Evolutionary conservation across 2,113 vertebrate species (phyloP).

Genomic region (Cinclus cinclus): DNA sequence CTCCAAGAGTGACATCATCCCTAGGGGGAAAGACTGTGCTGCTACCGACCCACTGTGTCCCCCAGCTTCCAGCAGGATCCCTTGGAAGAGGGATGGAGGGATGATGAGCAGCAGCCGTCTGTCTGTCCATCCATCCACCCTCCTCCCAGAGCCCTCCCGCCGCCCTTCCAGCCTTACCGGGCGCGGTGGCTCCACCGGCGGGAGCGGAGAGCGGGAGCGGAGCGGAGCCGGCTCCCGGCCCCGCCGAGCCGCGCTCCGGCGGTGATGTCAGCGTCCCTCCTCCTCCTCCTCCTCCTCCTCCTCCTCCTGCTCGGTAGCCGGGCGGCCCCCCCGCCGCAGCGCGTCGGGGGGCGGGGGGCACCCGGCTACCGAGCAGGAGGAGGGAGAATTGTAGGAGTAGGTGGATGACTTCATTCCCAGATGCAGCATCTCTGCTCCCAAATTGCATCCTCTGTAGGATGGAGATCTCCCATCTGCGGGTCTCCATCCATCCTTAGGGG

Average conservation of each 20-base stretch:
- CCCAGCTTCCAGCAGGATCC: not conserved
- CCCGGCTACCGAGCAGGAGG: not conserved
- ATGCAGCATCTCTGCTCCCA: conserved; percentile 36
- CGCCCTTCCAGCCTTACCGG: conserved; percentile 32
- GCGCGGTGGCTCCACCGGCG: not conserved
- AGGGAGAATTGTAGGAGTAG: conserved; percentile 4
- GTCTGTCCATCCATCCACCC: not conserved
- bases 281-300: not conserved
- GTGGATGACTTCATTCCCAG: conserved; percentile 53
- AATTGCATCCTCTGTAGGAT: not conserved
- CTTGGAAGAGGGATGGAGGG: not conserved
- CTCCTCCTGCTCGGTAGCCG: not conserved
- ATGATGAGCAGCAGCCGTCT: not conserved
- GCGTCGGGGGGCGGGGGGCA: not conserved
- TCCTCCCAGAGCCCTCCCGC: not conserved
- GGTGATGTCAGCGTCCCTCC: conserved; percentile 48
- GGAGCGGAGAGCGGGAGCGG: conserved; percentile 12
- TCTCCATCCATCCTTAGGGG: not conserved
- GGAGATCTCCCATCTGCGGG: not conserved
- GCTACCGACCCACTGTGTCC: not conserved
- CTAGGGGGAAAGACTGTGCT: not conserved
- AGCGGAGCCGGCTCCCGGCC: conserved; percentile 8
- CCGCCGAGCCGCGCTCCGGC: conserved; percentile 11
- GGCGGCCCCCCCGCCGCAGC: not conserved
- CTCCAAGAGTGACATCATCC: not conserved